Evolutionary conservation across 1,140 invertebrate genomes (phyloP).

Genomic region (Rhopalosiphum padi): DNA sequence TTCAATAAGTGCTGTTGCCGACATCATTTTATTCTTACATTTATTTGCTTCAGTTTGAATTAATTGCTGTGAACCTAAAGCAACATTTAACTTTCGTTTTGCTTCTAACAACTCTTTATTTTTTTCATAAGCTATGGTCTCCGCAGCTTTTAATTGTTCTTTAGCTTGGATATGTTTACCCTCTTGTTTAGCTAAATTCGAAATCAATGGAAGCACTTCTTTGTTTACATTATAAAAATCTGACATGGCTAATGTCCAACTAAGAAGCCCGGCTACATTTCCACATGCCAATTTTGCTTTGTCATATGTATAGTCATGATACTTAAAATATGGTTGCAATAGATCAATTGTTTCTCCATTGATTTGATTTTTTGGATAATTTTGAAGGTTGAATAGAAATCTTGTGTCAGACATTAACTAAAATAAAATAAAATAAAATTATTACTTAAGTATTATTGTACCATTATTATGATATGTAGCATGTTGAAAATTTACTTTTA

Average conservation of each 20-base stretch:
- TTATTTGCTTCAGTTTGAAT: constrained; percentile 82
- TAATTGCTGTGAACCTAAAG: constrained; percentile 75
- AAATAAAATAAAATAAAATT: neutral
- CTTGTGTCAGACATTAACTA: constrained; percentile 84
- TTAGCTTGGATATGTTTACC: constrained; percentile 69
- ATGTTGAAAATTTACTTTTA: constrained; percentile 73
- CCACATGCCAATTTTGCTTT: constrained; percentile 89
- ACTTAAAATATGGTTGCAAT: constrained; percentile 82
- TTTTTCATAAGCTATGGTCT: constrained; percentile 82
- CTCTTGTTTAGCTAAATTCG: constrained; percentile 68
- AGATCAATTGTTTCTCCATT: constrained; percentile 78
- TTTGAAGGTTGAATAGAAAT: constrained; percentile 82
- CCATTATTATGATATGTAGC: neutral
- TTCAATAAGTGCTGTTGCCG: constrained; percentile 84
- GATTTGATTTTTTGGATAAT: constrained; percentile 94
- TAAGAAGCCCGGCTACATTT: constrained; percentile 88
- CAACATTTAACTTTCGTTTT: constrained; percentile 76
- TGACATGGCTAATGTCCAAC: constrained; percentile 93
- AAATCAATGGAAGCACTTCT: constrained; percentile 83
- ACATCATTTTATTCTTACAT: constrained; percentile 85
- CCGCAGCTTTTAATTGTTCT: constrained; percentile 77
- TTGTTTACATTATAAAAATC: constrained; percentile 89
- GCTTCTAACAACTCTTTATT: constrained; percentile 75
- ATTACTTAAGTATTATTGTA: constrained; percentile 4
- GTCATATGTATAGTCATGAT: constrained; percentile 86